Percentiles rank a stretch among this genome's conserved stretches.
Conservation (phyloP, 2,797 vertebrate genomes). For the Myiothlypis coronata region DNA sequence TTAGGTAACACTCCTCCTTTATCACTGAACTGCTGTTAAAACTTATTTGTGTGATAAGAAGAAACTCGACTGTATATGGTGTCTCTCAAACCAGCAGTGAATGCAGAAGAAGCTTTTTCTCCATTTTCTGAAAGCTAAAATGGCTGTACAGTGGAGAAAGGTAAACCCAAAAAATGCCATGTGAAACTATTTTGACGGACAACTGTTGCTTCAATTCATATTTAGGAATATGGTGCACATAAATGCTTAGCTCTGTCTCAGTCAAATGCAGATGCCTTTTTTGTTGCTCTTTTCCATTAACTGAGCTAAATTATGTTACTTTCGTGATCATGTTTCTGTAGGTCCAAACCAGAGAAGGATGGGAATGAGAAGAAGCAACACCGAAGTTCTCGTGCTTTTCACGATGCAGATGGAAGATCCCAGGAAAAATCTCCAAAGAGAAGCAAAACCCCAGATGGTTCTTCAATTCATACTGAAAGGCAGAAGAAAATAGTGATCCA, state of each 20-base stretch:
- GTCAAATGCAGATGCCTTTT: not conserved
- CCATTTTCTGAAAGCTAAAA: not conserved
- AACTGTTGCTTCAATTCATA: not conserved
- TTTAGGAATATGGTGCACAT: not conserved
- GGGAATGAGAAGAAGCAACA: slow-evolving; percentile 22
- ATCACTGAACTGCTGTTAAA: not conserved
- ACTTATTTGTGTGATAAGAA: not conserved
- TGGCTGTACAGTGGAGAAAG: not conserved
- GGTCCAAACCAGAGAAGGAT: slow-evolving; percentile 19
- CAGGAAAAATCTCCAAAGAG: slow-evolving; percentile 23
- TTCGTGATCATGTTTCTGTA: slow-evolving; percentile 29
- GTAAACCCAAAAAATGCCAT: not conserved
- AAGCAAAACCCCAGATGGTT: not conserved
- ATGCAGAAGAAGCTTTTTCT: not conserved
- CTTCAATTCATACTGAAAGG: slow-evolving; percentile 12
- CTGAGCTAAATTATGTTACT: not conserved
- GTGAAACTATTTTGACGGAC: not conserved
- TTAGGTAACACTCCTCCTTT: not conserved
- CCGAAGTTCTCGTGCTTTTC: not conserved
- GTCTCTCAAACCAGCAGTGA: not conserved
- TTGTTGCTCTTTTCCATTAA: not conserved
- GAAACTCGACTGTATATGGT: not conserved
- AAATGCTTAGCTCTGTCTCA: not conserved
- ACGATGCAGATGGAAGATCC: not conserved
- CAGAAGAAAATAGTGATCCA: slow-evolving; percentile 43